A percentile compares a stretch with the other conserved stretches of the same genome.
phyloP scores from a whole-genome alignment of 2,113 vertebrate genomes.

The Pavo muticus region DNA sequence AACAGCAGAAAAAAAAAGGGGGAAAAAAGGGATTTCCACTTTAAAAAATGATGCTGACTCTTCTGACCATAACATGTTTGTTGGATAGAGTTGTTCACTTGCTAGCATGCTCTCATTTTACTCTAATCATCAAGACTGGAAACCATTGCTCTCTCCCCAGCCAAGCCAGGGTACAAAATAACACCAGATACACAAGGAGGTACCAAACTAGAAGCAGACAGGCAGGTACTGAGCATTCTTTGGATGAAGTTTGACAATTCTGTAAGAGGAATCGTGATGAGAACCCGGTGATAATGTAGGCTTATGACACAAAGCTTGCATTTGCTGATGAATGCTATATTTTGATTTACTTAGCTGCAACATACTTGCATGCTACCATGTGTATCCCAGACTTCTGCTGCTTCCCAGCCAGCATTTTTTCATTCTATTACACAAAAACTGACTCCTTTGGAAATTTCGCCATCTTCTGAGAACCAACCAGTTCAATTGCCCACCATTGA shows the following conservation, averaged over 20 bases:
- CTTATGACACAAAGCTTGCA: background rate
- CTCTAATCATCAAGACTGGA: background rate
- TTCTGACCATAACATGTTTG: background rate
- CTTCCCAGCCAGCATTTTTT: accelerated
- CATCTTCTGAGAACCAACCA: background rate
- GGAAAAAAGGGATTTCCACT: background rate
- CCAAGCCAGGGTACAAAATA: background rate
- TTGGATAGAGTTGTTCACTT: background rate
- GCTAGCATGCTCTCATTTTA: background rate
- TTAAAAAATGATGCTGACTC: background rate
- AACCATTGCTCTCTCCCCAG: background rate
- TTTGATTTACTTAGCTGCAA: background rate
- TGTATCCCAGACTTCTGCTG: background rate
- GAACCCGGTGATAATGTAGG: background rate
- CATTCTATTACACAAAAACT: background rate
- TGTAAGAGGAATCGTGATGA: background rate
- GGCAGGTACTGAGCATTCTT: background rate
- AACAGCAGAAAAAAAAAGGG: background rate
- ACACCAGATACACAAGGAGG: background rate
- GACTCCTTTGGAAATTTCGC: background rate
- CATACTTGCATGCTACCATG: accelerated
- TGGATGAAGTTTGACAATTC: background rate
- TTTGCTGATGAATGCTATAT: background rate
- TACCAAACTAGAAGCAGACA: background rate
- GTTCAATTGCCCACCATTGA: background rate